Conservation (phyloP, 2,113 vertebrate species). For the Percopsis transmontana region DNA sequence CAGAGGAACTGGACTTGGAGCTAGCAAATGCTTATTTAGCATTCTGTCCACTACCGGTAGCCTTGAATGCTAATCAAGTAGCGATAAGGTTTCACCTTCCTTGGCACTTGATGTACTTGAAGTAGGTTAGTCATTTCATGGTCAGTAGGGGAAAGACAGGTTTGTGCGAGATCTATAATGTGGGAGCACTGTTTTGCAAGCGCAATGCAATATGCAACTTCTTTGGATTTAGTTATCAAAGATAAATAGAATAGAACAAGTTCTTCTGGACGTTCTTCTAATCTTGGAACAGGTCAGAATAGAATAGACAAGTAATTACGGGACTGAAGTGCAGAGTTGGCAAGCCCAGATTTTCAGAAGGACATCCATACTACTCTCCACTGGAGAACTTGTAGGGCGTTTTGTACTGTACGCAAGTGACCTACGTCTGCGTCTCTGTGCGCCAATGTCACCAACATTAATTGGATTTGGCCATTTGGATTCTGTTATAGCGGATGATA, state of each 20-base stretch:
- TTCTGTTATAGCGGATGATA: neutral
- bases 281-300: slow-evolving; percentile 36
- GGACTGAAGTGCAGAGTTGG: neutral
- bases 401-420: too few species aligned
- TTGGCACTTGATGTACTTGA: slow-evolving; percentile 46
- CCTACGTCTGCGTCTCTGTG: too few species aligned
- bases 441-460: neutral
- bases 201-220: slow-evolving; percentile 31
- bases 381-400: too few species aligned
- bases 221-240: too few species aligned
- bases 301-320: slow-evolving; percentile 22
- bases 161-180: slow-evolving; percentile 49
- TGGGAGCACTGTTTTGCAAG: slow-evolving; percentile 57
- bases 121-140: slow-evolving; percentile 27
- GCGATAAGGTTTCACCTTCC: slow-evolving; percentile 8
- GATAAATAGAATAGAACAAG: too few species aligned
- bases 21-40: slow-evolving; percentile 2
- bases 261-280: too few species aligned
- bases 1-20: slow-evolving; percentile 29
- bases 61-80: slow-evolving; percentile 25
- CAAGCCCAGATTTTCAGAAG: neutral
- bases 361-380: neutral
- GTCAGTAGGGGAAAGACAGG: slow-evolving; percentile 20
- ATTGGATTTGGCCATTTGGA: neutral
- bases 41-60: slow-evolving; percentile 6